Evolutionary conservation across 2,113 vertebrate species (phyloP).

Genomic region (Cephalopterus ornatus): DNA sequence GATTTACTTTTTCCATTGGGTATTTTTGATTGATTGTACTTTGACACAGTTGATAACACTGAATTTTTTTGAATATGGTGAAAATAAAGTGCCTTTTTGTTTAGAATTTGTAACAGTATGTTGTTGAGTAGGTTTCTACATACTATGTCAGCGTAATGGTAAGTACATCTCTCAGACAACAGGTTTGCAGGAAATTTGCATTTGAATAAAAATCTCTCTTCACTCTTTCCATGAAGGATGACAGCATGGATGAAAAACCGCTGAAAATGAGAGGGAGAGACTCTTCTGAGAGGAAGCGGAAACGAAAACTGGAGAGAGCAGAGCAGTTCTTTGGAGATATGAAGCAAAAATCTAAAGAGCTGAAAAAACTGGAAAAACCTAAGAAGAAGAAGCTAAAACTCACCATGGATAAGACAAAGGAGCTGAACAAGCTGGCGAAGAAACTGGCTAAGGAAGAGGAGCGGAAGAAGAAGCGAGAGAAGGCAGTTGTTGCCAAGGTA

Average conservation of each 20-base stretch:
- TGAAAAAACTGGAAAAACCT: slow-evolving; percentile 88
- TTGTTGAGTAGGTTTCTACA: background rate
- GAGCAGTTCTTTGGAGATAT: slow-evolving; percentile 84
- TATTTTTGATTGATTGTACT: background rate
- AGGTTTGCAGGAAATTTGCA: background rate
- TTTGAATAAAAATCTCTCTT: background rate
- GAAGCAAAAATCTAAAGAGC: slow-evolving; percentile 87
- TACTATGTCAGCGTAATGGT: background rate
- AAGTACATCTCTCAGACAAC: background rate
- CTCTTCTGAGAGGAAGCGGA: slow-evolving; percentile 89
- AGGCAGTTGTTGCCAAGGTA: slow-evolving; percentile 83
- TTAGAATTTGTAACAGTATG: background rate
- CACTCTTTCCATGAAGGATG: slow-evolving; percentile 77
- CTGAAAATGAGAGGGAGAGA: slow-evolving; percentile 91
- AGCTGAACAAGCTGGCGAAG: slow-evolving; percentile 94
- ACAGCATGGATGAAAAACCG: slow-evolving; percentile 88
- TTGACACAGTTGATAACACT: background rate
- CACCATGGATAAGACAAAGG: slow-evolving; percentile 89
- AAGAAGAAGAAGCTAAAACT: slow-evolving; percentile 98
- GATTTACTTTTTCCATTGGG: background rate
- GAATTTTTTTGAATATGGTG: background rate
- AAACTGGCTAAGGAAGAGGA: slow-evolving; percentile 95
- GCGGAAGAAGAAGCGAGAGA: slow-evolving; percentile 92
- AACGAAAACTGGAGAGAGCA: slow-evolving; percentile 88
- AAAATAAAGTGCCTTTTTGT: background rate